Evolutionary conservation across 64 coral and sea anemone genomes (phyloP), one percentile per base, ranked within the genome.

Genomic region (Orbicella faveolata): DNA sequence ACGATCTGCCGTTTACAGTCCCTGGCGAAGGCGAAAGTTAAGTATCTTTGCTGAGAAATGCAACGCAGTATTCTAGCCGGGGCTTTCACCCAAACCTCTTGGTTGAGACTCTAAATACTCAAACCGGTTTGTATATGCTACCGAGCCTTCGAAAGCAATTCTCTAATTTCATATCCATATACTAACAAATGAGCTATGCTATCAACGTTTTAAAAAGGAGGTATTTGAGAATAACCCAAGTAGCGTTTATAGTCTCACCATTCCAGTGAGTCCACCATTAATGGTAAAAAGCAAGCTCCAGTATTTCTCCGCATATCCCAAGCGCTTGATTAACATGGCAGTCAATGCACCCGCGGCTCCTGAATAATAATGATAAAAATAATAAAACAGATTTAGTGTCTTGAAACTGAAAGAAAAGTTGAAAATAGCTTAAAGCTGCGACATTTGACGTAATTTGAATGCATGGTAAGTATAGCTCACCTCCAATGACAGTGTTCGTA

Each of bases 231-330:
- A 59, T 59, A 59, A 59, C 11, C 0, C 36, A 5, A 6, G 4
- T 0, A 52, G 18, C 17, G 36, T 77, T 3, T 64, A 41, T 41
- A 48, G 13, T 33, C 93, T 74, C 84, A 98, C 95, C 95, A 98
- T 98, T 94, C 95, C 95, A 57, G 89, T 88, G 0, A 98, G 92
- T 19, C 78, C 95, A 41, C 95, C 95, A 69, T 98, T 98, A 10
- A 98, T 98, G 15, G 95, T 98, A 11, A 91, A 88, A 44, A 98
- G 75, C n/a, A 98, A 53, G 75, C 95, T 98, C 95, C 95, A 98
- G 35, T 98, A 78, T 33, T 94, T 94, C 0, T 92, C 85, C 11
- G 80, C 78, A 88, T 88, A 93, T 3, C 92, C 92, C 52, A 98
- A 64, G 35, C 95, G 87, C 44, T 86, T 86, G n/a, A 77, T 76